Base-by-base conservation (phyloP, 2,113 vertebrate species). In the Brachypteracias leptosomus region DNA sequence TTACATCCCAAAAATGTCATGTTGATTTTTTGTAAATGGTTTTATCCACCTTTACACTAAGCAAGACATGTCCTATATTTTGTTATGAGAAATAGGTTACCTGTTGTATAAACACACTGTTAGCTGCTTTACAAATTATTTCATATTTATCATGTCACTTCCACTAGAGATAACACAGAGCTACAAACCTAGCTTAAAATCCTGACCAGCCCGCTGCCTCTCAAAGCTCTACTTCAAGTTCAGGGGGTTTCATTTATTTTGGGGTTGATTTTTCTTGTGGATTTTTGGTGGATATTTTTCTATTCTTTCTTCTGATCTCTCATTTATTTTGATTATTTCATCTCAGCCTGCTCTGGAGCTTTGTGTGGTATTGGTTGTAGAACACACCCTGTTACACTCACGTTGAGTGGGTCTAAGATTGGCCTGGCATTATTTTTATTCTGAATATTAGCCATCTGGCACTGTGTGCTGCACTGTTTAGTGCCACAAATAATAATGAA, bases 401-500 rank as follows among this genome's bases (percentile, higher is more conserved):
- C 42, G 24, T 11, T 2, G 19, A 42, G n/a, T n/a, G n/a, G n/a
- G n/a, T 95, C 94, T 96, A 96, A 83, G 89, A 75, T 90, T 71
- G 84, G 70, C 92, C 59, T 95, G 58, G 92, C 90, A 93, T 88
- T 97, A 96, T 97, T 96, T 97, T 95, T 95, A 89, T 78, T 88
- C 96, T 85, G 95, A 94, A 58, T 91, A 96, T 78, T 93, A 96
- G 88, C 88, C 88, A 97, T 96, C 95, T 97, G 96, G 94, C 89
- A 97, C 73, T 61, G 89, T 65, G 78, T 22, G 91, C 94, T 33
- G 87, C 89, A 90, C 88, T 93, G 29, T 93, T 84, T 96, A 97
- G 96, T 91, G 88, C 92, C 84, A 96, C 72, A 95, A 89, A 95
- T 95, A 92, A 97, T 97, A 94, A 89, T 91, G 95, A 97, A 93